A percentile compares a stretch with the other conserved stretches of the same genome.
These are phyloP conservation scores for Hydriomena furcata DNA, from an alignment of 2,888 invertebrate species.

Conservation along the genomic window DNA sequence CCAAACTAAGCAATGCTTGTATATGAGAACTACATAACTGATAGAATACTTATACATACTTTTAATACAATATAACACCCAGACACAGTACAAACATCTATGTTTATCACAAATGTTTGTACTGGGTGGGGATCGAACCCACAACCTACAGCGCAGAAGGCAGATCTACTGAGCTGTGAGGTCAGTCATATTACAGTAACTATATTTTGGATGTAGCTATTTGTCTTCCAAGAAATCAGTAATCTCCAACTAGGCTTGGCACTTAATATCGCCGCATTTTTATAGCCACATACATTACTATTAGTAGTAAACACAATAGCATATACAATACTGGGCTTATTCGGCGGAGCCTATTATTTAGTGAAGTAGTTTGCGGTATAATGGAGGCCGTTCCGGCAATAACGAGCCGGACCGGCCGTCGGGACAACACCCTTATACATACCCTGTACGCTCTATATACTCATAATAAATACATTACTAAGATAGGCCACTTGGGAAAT, in stretches of 20 bases:
- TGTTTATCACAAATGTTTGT: too few relatives aligned
- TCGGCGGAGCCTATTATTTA: constrained; percentile 50
- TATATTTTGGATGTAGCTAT: too few relatives aligned
- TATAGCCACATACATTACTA: constrained; percentile 31
- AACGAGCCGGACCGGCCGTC: constrained; percentile 42
- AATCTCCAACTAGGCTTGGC: constrained; percentile 7
- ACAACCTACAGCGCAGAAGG: too few relatives aligned
- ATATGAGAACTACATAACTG: too few relatives aligned
- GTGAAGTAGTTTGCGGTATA: constrained; percentile 51
- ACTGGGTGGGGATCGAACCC: too few relatives aligned
- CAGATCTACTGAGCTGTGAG: too few relatives aligned
- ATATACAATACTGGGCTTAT: constrained; percentile 30
- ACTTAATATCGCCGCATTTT: constrained; percentile 24
- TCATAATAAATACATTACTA: constrained; percentile 38
- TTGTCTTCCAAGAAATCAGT: background rate
- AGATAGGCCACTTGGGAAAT: constrained; percentile 30
- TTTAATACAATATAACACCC: too few relatives aligned
- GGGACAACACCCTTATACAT: constrained; percentile 30
- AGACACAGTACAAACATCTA: too few relatives aligned
- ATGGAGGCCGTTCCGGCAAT: constrained; percentile 46
- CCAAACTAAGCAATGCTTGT: too few relatives aligned
- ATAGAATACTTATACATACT: too few relatives aligned
- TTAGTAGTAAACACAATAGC: constrained; percentile 31
- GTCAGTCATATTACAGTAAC: too few relatives aligned
- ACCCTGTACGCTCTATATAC: too few relatives aligned